Evolutionary conservation across 1,140 invertebrate genomes (phyloP), one percentile per base, ranked within the genome.

Genomic region (Drosophila hydei): DNA sequence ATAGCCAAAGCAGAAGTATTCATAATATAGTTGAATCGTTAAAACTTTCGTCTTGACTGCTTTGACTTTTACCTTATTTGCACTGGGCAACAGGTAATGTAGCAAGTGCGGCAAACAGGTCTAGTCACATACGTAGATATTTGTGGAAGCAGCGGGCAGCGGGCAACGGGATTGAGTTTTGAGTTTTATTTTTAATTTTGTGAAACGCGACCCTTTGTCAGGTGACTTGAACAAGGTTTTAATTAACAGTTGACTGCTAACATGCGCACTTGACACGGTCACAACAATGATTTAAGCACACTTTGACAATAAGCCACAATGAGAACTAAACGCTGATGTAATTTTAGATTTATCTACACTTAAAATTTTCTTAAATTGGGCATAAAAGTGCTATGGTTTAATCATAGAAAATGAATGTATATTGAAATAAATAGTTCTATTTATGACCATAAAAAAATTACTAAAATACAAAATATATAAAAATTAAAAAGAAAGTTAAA

Each of bases 171-270:
- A 16, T n/a, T 16, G 4, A 45, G n/a, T 38, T 42, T n/a, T 16
- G 4, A 45, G n/a, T 38, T 42, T 38, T 38, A 14, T 18, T 16
- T 63, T 30, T 7, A 18, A 43, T 14, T 36, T 45, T 36, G 58
- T 70, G 50, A 70, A 70, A 55, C 16, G 30, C 43, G 51, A 69
- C 59, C 67, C 51, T 55, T 70, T 63, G 51, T 70, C 67, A 70
- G 50, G 16, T 63, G 60, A 70, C 47, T 25, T 12, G n/a, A 8
- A 38, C 40, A 43, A 51, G 40, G 47, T 25, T 60, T 30, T 40
- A 54, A 70, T 70, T 70, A 70, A 62, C 67, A 70, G 33, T 19
- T 21, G n/a, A 18, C 47, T 56, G 67, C 55, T 55, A 70, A 70
- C 55, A 63, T 33, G 33, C 43, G 30, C 42, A 48, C 11, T 68